Base-by-base conservation (phyloP, 2,797 vertebrate genomes). In the Dendrocincla tyrannina region DNA sequence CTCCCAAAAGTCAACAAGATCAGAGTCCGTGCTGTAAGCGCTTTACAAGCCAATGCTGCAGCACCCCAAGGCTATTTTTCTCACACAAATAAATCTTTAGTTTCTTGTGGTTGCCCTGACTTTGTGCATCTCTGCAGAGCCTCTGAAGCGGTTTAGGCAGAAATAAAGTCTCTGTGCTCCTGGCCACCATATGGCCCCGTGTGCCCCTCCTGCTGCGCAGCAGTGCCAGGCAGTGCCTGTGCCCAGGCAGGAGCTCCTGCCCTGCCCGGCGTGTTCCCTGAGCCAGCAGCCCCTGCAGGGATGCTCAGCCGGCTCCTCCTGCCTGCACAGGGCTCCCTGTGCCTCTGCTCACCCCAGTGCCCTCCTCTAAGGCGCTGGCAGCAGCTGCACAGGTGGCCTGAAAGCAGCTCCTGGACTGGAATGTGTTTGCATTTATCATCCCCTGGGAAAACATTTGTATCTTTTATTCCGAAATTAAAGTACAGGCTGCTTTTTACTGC, bases 301-400 rank as follows among this genome's bases (percentile, higher is more conserved):
- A 8, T 10, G 41, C 18, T 9, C 30, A 17, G 17, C 5, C 13
- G 30, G 52, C 52, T 72, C 22, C 2, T 20, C 19, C 68, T 49
- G 63, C 13, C 88, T 35, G 39, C 3, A 0, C 60, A 6, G 41
- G 28, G 55, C 3, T 2, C 4, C 17, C 25, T 4, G 0, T 22
- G 81, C 20, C 47, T 3, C 63, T 35, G 70, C 87, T 56, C 46
- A 3, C n/a, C 47, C 30, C 2, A 56, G 17, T 20, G 37, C 39
- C 49, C 23, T 10, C 22, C 0, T 11, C 33, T 5, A 3, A n/a
- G 63, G 2, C 5, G 32, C 2, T 76, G 47, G 50, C 16, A 37
- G 83, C 32, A 24, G 47, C 86, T 60, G 33, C 69, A 18, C 41
- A 11, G 24, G 17, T 44, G 19, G 11, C 18, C 10, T 52, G 83